Evolutionary conservation across 2,888 invertebrate species (phyloP).

Genomic region (Tetragonula carbonaria): DNA sequence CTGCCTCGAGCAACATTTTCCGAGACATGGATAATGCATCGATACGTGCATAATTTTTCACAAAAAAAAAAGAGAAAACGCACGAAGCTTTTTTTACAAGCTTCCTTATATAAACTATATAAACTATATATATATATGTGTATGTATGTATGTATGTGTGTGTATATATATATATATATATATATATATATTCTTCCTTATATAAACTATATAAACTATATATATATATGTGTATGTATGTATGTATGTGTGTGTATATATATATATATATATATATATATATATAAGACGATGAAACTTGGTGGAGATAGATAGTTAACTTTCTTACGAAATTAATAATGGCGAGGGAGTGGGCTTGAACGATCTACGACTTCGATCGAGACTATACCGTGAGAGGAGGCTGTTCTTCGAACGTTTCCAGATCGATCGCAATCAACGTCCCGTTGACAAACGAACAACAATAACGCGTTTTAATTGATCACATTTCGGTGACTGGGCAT

Average conservation of each 20-base stretch:
- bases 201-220: not conserved
- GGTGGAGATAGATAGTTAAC: not conserved
- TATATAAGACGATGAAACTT: not conserved
- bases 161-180: too few species aligned
- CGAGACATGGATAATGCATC: too few species aligned
- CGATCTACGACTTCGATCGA: not conserved
- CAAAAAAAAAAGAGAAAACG: not conserved
- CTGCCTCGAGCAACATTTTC: too few species aligned
- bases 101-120: not conserved
- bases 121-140: too few species aligned
- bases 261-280: too few species aligned
- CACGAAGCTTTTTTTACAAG: not conserved
- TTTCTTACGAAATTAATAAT: not conserved
- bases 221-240: too few species aligned
- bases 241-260: too few species aligned
- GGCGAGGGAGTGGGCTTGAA: not conserved
- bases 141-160: too few species aligned
- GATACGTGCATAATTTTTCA: not conserved
- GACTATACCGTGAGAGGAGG: not conserved
- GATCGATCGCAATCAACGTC: not conserved
- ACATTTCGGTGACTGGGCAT: not conserved
- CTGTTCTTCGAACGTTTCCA: not conserved
- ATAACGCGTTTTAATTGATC: slow-evolving; percentile 12
- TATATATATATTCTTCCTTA: too few species aligned
- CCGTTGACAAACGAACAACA: not conserved